Evolutionary conservation across 1,140 invertebrate genomes (phyloP).

Genomic region (Sycobia sp.): DNA sequence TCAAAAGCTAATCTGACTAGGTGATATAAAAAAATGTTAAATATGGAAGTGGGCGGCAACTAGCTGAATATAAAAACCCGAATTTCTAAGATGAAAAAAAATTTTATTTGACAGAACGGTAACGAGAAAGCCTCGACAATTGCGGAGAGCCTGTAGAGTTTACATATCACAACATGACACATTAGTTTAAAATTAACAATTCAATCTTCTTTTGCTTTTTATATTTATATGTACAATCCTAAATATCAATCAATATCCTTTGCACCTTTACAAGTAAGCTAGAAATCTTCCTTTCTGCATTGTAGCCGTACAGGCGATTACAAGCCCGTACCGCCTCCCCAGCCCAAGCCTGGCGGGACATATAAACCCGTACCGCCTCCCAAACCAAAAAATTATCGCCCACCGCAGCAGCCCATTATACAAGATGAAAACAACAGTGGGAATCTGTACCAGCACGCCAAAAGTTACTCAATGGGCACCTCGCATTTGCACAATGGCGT

Average conservation of each 20-base stretch:
- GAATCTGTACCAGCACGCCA: slow-evolving; percentile 59
- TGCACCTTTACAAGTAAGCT: slow-evolving; percentile 40
- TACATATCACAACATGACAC: slow-evolving; percentile 55
- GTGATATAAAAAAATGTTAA: too few relatives aligned
- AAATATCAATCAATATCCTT: slow-evolving; percentile 2
- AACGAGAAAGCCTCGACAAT: slow-evolving; percentile 47
- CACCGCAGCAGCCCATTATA: slow-evolving; percentile 64
- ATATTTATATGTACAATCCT: slow-evolving; percentile 11
- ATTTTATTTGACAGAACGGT: slow-evolving; percentile 42
- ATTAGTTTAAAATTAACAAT: slow-evolving; percentile 46
- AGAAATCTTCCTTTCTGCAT: slow-evolving; percentile 43
- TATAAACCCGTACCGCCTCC: slow-evolving; percentile 91
- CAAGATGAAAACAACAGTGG: slow-evolving; percentile 53
- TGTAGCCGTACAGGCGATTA: slow-evolving; percentile 57
- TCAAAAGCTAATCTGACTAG: too few relatives aligned
- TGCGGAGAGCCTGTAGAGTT: slow-evolving; percentile 53
- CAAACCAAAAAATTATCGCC: slow-evolving; percentile 88
- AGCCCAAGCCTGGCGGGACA: slow-evolving; percentile 60
- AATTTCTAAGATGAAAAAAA: neutral
- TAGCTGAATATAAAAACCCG: too few relatives aligned
- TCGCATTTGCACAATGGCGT: slow-evolving; percentile 63
- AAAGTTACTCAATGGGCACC: slow-evolving; percentile 60
- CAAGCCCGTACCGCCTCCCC: slow-evolving; percentile 50
- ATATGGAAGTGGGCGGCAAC: too few relatives aligned
- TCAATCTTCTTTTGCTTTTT: neutral